phyloP scores from a whole-genome alignment of 2,888 invertebrate genomes.

The Rotaria magnacalcarata region DNA sequence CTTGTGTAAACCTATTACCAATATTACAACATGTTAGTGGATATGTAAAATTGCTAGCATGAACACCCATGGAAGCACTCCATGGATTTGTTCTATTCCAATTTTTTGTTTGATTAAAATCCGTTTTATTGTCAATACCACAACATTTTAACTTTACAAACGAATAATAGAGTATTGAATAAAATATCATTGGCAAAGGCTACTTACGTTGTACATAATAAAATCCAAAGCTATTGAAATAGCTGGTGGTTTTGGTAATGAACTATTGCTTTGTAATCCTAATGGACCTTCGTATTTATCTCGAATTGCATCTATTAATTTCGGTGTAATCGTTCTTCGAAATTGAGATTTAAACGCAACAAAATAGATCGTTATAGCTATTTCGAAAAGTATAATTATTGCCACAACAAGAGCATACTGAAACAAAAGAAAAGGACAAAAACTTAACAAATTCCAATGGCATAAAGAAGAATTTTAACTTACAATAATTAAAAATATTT shows the following conservation, averaged over 20 bases:
- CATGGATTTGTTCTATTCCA: background rate
- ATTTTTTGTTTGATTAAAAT: constrained; percentile 38
- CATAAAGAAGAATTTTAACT: background rate
- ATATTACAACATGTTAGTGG: constrained; percentile 12
- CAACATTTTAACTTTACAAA: constrained; percentile 42
- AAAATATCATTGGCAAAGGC: background rate
- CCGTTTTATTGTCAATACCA: constrained; percentile 38
- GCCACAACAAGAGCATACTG: constrained; percentile 37
- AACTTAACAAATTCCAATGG: background rate
- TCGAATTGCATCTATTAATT: constrained; percentile 30
- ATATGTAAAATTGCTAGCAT: background rate
- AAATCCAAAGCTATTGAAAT: constrained; percentile 42
- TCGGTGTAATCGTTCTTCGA: constrained; percentile 27
- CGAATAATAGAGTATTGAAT: background rate
- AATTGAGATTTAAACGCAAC: constrained; percentile 39
- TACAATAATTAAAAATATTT: constrained; percentile 19
- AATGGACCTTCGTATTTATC: constrained; percentile 39
- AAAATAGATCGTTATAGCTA: constrained; percentile 39
- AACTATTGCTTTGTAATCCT: background rate
- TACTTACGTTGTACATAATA: constrained; percentile 43
- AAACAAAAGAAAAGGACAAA: background rate
- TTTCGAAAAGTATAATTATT: constrained; percentile 36
- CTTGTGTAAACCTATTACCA: background rate
- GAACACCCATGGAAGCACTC: background rate
- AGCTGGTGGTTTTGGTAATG: constrained; percentile 4